phyloP scores from a whole-genome alignment of 2,797 vertebrate species.

The Chrosomus eos region DNA sequence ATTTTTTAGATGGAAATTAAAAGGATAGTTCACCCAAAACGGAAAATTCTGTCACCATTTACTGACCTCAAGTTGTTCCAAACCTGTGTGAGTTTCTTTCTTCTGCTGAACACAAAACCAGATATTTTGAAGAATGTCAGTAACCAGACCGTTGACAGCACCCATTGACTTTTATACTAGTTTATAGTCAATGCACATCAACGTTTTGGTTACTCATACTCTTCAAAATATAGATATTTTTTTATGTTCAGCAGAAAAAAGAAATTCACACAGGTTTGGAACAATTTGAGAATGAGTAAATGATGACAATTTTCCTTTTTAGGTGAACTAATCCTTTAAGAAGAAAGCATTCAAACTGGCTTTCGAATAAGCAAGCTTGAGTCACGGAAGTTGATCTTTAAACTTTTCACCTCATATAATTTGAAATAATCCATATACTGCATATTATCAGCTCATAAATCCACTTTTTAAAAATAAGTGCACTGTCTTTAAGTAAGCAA shows the following conservation, averaged over 20 bases:
- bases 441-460: neutral
- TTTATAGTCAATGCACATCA: neutral
- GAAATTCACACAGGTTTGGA: neutral
- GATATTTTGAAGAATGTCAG: no score
- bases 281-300: neutral
- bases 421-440: neutral
- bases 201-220: neutral
- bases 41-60: no score
- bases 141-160: neutral
- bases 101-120: neutral
- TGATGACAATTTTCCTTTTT: neutral
- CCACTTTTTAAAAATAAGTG: neutral
- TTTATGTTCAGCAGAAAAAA: neutral
- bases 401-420: neutral
- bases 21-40: neutral
- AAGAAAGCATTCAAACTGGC: neutral
- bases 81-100: neutral
- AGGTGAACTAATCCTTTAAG: neutral
- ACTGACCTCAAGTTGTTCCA: neutral
- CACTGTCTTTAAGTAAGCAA: neutral
- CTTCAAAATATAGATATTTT: neutral
- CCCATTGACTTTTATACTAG: neutral
- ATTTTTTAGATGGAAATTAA: neutral
- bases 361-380: neutral
- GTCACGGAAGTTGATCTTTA: neutral